Evolutionary conservation across 2,888 invertebrate species (phyloP).

Genomic region (Pollenia griseotomentosa): DNA sequence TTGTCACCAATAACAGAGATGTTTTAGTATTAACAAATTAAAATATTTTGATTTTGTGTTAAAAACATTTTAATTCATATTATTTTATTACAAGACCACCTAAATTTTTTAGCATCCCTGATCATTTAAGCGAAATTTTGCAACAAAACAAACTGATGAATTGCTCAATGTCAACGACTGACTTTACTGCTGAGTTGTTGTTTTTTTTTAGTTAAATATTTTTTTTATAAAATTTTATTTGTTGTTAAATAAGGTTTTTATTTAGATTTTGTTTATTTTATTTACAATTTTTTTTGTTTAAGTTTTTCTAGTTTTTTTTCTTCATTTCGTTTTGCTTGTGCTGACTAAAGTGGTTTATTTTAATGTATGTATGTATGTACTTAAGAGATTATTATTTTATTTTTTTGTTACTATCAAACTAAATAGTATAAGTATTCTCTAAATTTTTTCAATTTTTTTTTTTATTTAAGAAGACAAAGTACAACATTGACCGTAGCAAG

Average conservation of each 20-base stretch:
- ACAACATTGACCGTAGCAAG: constrained; percentile 63
- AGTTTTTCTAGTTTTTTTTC: constrained; percentile 20
- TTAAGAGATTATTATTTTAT: constrained; percentile 34
- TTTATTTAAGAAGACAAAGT: constrained; percentile 42
- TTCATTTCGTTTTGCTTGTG: constrained; percentile 41
- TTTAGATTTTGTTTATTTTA: constrained; percentile 49
- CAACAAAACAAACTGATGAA: constrained; percentile 49
- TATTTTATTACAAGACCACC: background rate
- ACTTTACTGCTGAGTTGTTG: constrained; percentile 69
- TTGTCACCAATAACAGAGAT: no score
- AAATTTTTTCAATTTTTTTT: background rate
- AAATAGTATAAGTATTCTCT: background rate
- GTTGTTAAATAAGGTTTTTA: constrained; percentile 28
- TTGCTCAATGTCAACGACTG: constrained; percentile 71
- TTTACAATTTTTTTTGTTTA: constrained; percentile 40
- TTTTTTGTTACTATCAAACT: background rate
- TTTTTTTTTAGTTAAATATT: background rate
- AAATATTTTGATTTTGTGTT: no score
- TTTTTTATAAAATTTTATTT: constrained; percentile 29
- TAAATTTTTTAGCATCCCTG: constrained; percentile 29
- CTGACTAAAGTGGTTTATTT: constrained; percentile 62
- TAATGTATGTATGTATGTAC: background rate
- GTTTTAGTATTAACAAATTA: no score
- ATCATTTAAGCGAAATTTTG: constrained; percentile 12
- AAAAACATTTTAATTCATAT: no score